Conservation (phyloP, 2,888 invertebrate genomes). For the Steinernema hermaphroditum region DNA sequence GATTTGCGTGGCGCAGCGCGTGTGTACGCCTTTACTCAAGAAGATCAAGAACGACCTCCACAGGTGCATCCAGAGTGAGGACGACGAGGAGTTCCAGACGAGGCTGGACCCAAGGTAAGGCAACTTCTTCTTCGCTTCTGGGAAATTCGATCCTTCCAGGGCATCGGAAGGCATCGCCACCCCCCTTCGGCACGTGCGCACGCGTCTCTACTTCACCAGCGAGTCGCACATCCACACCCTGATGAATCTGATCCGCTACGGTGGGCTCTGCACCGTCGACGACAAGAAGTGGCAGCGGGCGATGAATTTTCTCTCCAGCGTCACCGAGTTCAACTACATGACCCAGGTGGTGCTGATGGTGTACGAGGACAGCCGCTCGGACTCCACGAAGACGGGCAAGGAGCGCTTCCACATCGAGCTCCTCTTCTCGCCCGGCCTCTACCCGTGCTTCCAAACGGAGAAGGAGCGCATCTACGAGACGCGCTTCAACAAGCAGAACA, state of each 20-base stretch:
- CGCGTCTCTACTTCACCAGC: slow-evolving; percentile 97
- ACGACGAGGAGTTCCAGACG: slow-evolving; percentile 87
- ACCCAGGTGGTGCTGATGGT: slow-evolving; percentile 84
- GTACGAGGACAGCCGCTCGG: slow-evolving; percentile 91
- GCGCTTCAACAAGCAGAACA: slow-evolving; percentile 77
- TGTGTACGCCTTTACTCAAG: slow-evolving; percentile 90
- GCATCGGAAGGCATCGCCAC: slow-evolving; percentile 84
- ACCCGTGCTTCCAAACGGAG: slow-evolving; percentile 66
- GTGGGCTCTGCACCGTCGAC: slow-evolving; percentile 69
- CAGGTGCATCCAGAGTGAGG: slow-evolving; percentile 78
- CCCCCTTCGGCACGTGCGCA: slow-evolving; percentile 94
- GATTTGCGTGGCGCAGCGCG: slow-evolving; percentile 91
- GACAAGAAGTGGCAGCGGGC: slow-evolving; percentile 98
- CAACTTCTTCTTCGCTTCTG: neutral
- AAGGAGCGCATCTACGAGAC: slow-evolving; percentile 68
- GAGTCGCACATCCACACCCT: slow-evolving; percentile 98
- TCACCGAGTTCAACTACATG: slow-evolving; percentile 90
- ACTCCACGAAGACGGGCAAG: slow-evolving; percentile 73
- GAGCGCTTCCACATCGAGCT: slow-evolving; percentile 91
- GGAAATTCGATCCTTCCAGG: slow-evolving; percentile 37
- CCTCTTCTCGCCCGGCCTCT: slow-evolving; percentile 91
- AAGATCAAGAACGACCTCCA: slow-evolving; percentile 85
- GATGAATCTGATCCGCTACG: slow-evolving; percentile 82
- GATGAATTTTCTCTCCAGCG: slow-evolving; percentile 96
- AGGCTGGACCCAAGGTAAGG: slow-evolving; percentile 84